Conservation (phyloP, 1,140 invertebrate species). For the Trichonephila clavipes region DNA sequence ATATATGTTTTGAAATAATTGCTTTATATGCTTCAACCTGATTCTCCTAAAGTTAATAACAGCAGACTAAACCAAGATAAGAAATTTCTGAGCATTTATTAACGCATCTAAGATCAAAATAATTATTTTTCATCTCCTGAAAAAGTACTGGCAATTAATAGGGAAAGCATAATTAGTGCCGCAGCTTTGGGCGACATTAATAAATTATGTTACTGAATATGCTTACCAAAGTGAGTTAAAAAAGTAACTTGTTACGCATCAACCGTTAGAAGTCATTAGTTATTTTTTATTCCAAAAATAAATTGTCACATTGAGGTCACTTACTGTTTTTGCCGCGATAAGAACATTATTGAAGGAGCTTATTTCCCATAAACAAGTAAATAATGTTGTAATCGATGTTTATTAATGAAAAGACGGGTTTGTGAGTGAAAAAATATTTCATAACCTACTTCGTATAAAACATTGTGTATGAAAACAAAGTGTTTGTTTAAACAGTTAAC, state of each 20-base stretch:
- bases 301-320: not conserved
- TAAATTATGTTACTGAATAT: conserved; percentile 33
- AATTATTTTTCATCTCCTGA: conserved; percentile 11
- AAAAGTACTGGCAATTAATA: conserved; percentile 29
- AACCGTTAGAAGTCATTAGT: conserved; percentile 29
- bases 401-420: not conserved
- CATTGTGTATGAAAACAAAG: too few species aligned
- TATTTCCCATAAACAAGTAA: not conserved
- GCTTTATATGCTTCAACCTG: not conserved
- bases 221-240: not conserved
- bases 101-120: conserved; percentile 34
- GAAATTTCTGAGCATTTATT: conserved; percentile 1
- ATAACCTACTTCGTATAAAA: too few species aligned
- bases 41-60: not conserved
- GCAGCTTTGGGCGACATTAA: conserved; percentile 39
- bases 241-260: conserved; percentile 2
- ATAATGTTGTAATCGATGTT: conserved; percentile 1
- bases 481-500: too few species aligned
- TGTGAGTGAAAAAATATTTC: too few species aligned
- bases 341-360: not conserved
- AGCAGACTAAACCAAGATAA: not conserved
- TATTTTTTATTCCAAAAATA: not conserved
- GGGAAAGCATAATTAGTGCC: conserved; percentile 4
- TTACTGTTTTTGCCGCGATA: not conserved
- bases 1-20: too few species aligned